phyloP scores from a whole-genome alignment of 2,113 vertebrate genomes.

The Ciconia boyciana region DNA sequence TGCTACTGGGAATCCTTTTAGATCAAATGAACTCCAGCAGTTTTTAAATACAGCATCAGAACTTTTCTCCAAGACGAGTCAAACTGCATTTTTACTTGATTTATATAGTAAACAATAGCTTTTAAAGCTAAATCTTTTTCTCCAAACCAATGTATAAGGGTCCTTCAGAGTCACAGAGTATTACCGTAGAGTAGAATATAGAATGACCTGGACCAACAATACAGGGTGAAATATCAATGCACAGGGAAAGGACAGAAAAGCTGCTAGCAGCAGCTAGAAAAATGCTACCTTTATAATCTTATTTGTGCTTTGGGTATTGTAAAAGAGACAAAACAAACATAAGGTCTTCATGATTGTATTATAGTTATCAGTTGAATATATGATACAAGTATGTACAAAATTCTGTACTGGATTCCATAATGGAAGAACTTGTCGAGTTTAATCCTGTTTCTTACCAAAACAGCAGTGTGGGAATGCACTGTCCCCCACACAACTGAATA shows the following conservation, averaged over 20 bases:
- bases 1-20: not conserved
- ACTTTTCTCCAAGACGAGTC: not conserved
- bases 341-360: not conserved
- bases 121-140: not conserved
- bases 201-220: not conserved
- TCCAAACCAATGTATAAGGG: not conserved
- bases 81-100: not conserved
- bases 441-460: not conserved
- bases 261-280: not conserved
- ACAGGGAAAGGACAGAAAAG: not conserved
- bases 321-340: not conserved
- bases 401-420: not conserved
- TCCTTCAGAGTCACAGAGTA: not conserved
- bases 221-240: not conserved
- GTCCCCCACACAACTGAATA: not conserved
- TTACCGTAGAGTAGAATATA: not conserved
- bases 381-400: not conserved
- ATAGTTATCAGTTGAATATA: not conserved
- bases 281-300: not conserved
- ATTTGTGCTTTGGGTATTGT: not conserved
- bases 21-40: not conserved
- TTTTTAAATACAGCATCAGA: not conserved
- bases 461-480: not conserved
- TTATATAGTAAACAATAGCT: not conserved
- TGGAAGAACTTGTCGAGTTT: not conserved